Evolutionary conservation across 1,140 invertebrate genomes (phyloP), one percentile per base, ranked within the genome.

Genomic region (Bombus haemorrhoidalis): DNA sequence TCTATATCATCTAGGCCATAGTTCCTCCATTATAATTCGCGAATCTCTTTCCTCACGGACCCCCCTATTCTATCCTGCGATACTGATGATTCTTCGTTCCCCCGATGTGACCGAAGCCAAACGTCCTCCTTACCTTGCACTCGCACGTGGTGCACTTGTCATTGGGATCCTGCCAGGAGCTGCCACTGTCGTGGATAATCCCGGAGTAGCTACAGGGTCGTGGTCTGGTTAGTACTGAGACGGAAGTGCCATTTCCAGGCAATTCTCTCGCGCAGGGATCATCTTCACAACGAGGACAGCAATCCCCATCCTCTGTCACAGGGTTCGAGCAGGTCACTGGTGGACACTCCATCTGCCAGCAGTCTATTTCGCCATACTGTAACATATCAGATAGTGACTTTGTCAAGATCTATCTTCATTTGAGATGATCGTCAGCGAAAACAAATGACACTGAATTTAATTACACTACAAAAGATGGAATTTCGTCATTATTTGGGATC

Each of bases 321-420:
- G 97, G 96, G 91, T 97, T 96, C 87, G 96, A 93, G 95, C 98
- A 98, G 34, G 96, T 95, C 53, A 97, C 94, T 37, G 96, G 96
- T 84, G 98, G 98, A 95, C 98, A 98, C 91, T 98, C 97, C 92
- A 98, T 96, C 90, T 97, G 97, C 98, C 98, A 98, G 93, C 98
- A 99, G 95, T 98, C 98, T 84, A 98, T 96, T 95, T 99, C 98
- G 69, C 98, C 98, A 92, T 97, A 96, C 97, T 98, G 93, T n/a
- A 95, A 92, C n/a, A 47, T 34, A 77, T 57, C 57, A 10, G 1
- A 15, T 3, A 69, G 32, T 12, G 76, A 79, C 62, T 39, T 62
- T 68, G 8, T 34, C 8, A 68, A 34, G 22, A 34, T 53, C 18
- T 2, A 68, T 22, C 8, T 18, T n/a, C 41, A n/a, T 18, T 32